Conservation (phyloP, 2,888 invertebrate species). For the Meteorus cinctellus region DNA sequence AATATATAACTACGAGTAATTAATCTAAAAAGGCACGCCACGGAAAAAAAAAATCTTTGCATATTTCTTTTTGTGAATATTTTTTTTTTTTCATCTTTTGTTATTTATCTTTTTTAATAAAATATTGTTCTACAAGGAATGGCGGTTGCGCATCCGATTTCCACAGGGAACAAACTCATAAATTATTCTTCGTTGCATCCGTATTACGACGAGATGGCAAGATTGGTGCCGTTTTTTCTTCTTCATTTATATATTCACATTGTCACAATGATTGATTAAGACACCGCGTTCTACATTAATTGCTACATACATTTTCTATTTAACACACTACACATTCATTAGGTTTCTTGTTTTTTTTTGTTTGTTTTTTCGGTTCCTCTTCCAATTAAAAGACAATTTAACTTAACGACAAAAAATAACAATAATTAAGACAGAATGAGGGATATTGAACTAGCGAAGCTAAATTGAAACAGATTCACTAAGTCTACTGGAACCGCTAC, state of each 20-base stretch:
- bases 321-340: constrained; percentile 46
- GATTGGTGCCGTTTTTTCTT: constrained; percentile 28
- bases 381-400: constrained; percentile 31
- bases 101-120: constrained; percentile 29
- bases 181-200: constrained; percentile 30
- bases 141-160: constrained; percentile 42
- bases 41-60: constrained; percentile 29
- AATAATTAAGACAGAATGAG: constrained; percentile 25
- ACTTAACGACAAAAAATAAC: constrained; percentile 25
- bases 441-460: constrained; percentile 45
- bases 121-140: constrained; percentile 42
- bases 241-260: constrained; percentile 11
- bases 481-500: constrained; percentile 52
- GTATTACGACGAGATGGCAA: constrained; percentile 43
- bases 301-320: constrained; percentile 48
- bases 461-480: constrained; percentile 47
- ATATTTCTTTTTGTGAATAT: constrained; percentile 18
- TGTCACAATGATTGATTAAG: constrained; percentile 20
- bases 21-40: constrained; percentile 40
- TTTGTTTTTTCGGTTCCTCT: constrained; percentile 10
- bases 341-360: not conserved
- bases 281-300: not conserved
- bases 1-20: constrained; percentile 20
- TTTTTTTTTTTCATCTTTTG: constrained; percentile 12
- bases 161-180: constrained; percentile 49